Conservation (phyloP, 2,113 vertebrate species). For the Corynorhinus townsendii region DNA sequence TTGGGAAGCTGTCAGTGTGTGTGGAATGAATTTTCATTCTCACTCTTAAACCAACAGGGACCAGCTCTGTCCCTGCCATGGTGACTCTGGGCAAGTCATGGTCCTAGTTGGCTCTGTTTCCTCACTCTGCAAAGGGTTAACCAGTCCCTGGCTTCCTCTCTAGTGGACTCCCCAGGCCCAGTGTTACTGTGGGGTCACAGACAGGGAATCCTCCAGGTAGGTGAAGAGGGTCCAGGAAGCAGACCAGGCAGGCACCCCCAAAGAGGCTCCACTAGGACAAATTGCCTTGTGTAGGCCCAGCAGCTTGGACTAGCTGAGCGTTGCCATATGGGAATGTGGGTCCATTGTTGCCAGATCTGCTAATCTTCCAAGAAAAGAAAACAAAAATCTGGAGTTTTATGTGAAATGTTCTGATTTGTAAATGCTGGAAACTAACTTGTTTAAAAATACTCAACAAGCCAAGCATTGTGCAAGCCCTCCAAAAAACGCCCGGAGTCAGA, state of each 20-base stretch:
- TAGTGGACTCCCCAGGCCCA: not conserved
- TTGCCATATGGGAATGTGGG: not conserved
- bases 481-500: not conserved
- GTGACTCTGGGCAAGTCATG: not conserved
- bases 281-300: not conserved
- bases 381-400: conserved; percentile 7
- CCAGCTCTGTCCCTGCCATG: not conserved
- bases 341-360: not conserved
- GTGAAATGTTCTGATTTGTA: conserved; percentile 22
- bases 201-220: not conserved
- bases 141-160: not conserved
- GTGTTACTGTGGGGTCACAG: not conserved
- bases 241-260: not conserved
- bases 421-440: conserved; percentile 1
- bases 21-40: not conserved
- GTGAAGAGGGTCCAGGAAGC: not conserved
- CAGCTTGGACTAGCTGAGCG: not conserved
- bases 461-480: not conserved
- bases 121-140: not conserved
- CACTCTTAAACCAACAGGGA: not conserved
- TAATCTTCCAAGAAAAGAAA: conserved; percentile 24
- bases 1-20: not conserved
- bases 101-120: not conserved
- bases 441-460: not conserved
- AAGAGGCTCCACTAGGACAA: not conserved